Conservation (phyloP, 1,140 invertebrate genomes). For the Amyelois transitella region DNA sequence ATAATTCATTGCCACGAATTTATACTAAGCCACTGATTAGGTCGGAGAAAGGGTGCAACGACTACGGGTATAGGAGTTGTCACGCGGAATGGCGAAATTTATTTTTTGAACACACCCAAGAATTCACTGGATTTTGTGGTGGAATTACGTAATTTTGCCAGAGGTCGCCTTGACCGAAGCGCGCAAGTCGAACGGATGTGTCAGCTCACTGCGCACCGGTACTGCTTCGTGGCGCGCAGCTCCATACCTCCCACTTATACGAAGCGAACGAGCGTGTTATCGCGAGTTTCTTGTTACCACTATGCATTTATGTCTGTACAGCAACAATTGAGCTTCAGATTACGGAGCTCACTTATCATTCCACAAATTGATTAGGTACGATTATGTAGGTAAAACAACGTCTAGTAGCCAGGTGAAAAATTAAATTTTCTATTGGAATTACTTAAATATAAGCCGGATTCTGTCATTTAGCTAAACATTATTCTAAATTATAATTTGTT, state of each 20-base stretch:
- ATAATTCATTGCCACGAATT: slow-evolving; percentile 58
- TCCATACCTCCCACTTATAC: slow-evolving; percentile 50
- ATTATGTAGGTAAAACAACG: background rate
- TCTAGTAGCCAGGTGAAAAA: background rate
- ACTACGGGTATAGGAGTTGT: slow-evolving; percentile 34
- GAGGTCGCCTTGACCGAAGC: slow-evolving; percentile 63
- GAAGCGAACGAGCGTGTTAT: slow-evolving; percentile 47
- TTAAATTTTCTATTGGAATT: background rate
- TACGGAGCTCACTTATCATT: slow-evolving; percentile 42
- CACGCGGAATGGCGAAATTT: slow-evolving; percentile 41
- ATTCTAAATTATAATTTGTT: too few relatives aligned
- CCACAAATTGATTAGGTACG: slow-evolving; percentile 17
- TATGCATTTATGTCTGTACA: slow-evolving; percentile 50
- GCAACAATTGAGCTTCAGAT: slow-evolving; percentile 39
- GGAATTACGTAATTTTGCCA: slow-evolving; percentile 70
- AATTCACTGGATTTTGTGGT: slow-evolving; percentile 49
- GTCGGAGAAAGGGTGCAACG: slow-evolving; percentile 35
- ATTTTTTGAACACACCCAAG: slow-evolving; percentile 65
- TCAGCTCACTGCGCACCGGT: slow-evolving; percentile 64
- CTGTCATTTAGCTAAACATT: too few relatives aligned
- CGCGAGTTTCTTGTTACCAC: slow-evolving; percentile 63
- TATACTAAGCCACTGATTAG: slow-evolving; percentile 32
- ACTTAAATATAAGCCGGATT: too few relatives aligned
- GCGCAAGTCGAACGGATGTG: slow-evolving; percentile 67
- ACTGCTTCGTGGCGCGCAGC: slow-evolving; percentile 53